Evolutionary conservation across 1,140 invertebrate species (phyloP).

Genomic region (Drosophila chauvacae): DNA sequence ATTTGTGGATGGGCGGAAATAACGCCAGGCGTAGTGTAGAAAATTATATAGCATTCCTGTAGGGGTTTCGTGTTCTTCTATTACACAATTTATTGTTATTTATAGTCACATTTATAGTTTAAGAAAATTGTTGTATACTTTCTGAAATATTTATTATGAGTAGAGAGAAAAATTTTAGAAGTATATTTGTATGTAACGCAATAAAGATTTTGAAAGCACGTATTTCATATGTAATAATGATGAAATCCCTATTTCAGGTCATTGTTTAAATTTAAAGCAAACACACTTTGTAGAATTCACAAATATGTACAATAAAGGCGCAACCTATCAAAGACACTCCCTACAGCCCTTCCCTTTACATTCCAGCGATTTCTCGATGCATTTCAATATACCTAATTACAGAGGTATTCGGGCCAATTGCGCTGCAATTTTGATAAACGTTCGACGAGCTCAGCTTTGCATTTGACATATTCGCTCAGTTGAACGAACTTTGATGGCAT

Average conservation of each 20-base stretch:
- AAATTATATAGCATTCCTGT: constrained; percentile 11
- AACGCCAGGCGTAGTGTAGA: background rate
- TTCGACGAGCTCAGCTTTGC: constrained; percentile 25
- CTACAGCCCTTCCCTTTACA: constrained; percentile 12
- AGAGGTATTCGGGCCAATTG: constrained; percentile 53
- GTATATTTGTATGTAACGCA: too few relatives aligned
- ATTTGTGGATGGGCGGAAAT: background rate
- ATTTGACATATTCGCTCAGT: constrained; percentile 47
- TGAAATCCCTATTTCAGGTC: background rate
- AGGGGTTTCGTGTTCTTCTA: background rate
- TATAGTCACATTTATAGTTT: background rate
- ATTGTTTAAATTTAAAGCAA: too few relatives aligned
- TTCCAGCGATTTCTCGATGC: background rate
- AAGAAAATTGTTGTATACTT: background rate
- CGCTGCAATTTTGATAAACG: constrained; percentile 60
- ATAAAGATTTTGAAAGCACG: background rate
- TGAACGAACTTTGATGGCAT: constrained; percentile 70
- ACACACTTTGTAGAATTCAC: background rate
- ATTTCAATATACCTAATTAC: constrained; percentile 39
- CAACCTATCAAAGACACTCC: background rate
- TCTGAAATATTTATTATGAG: background rate
- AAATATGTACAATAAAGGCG: constrained; percentile 3
- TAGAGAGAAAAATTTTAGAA: background rate
- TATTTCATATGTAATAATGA: background rate
- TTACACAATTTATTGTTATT: background rate